Percentiles rank a stretch among this genome's conserved stretches.
phyloP scores from a whole-genome alignment of 2,888 invertebrate genomes.

The Cephus rjabovi region DNA sequence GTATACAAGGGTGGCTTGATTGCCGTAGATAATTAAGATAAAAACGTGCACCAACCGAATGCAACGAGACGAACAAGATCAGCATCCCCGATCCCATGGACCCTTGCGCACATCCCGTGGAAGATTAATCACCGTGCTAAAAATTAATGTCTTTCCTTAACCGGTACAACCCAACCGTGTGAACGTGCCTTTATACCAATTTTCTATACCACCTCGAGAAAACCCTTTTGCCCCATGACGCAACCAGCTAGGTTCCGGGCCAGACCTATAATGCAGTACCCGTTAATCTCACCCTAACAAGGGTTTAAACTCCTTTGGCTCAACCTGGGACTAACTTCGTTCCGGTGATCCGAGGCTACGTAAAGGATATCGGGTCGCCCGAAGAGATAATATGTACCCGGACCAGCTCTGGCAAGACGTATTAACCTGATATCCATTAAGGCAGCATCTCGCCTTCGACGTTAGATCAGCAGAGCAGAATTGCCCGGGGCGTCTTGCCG shows the following conservation, averaged over 20 bases:
- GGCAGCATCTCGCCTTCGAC: constrained; percentile 26
- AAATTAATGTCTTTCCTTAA: not conserved
- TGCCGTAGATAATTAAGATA: not conserved
- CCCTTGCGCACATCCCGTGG: not conserved
- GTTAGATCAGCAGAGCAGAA: constrained; percentile 25
- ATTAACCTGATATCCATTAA: constrained; percentile 44
- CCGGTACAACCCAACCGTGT: not conserved
- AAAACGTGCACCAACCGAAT: not conserved
- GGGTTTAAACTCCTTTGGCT: constrained; percentile 46
- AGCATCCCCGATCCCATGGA: not conserved
- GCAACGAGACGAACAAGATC: not conserved
- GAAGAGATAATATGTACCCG: constrained; percentile 1
- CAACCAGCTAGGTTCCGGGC: not conserved
- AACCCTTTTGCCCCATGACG: not conserved
- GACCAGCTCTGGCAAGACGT: constrained; percentile 16
- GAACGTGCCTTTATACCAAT: not conserved
- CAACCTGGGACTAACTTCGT: constrained; percentile 15
- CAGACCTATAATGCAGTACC: constrained; percentile 10
- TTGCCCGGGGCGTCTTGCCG: constrained; percentile 44
- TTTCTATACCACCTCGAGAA: not conserved
- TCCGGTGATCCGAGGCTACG: not conserved
- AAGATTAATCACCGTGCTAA: not conserved
- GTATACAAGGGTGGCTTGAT: not conserved
- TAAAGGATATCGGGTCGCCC: not conserved
- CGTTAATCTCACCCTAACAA: constrained; percentile 56